Evolutionary conservation across 2,797 vertebrate species (phyloP).

Genomic region (Hoplostethus mediterraneus): DNA sequence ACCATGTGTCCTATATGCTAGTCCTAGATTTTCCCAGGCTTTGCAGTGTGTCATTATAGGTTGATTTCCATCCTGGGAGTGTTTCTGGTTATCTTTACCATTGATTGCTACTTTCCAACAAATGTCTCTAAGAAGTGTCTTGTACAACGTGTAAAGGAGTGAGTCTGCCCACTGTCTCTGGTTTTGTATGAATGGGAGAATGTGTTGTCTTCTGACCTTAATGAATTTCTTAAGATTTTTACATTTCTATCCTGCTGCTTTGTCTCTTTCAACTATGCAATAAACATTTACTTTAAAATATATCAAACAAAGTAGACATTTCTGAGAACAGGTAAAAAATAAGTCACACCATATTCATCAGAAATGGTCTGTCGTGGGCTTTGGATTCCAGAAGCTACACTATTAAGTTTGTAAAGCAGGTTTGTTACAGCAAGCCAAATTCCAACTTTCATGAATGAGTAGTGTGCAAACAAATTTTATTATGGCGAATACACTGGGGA

Average conservation of each 20-base stretch:
- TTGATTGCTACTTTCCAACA: constrained; percentile 51
- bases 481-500: too few species aligned
- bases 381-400: too few species aligned
- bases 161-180: constrained; percentile 19
- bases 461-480: neutral
- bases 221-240: constrained; percentile 40
- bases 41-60: constrained; percentile 26
- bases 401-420: neutral
- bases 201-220: constrained; percentile 31
- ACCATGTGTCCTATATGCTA: neutral
- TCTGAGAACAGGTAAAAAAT: neutral
- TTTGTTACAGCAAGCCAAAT: neutral
- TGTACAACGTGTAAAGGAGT: constrained; percentile 42
- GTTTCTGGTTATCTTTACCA: constrained; percentile 24
- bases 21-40: constrained; percentile 29
- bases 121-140: constrained; percentile 60
- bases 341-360: neutral
- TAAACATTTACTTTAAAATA: constrained; percentile 61
- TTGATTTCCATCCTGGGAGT: constrained; percentile 56
- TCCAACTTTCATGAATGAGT: neutral
- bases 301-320: neutral
- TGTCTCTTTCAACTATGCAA: constrained; percentile 53
- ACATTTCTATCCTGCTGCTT: constrained; percentile 42
- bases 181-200: constrained; percentile 47
- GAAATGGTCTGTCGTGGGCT: neutral